These are phyloP conservation scores for Mionectes macconnelli DNA, from an alignment of 2,113 vertebrate species.

Conservation along the genomic window DNA sequence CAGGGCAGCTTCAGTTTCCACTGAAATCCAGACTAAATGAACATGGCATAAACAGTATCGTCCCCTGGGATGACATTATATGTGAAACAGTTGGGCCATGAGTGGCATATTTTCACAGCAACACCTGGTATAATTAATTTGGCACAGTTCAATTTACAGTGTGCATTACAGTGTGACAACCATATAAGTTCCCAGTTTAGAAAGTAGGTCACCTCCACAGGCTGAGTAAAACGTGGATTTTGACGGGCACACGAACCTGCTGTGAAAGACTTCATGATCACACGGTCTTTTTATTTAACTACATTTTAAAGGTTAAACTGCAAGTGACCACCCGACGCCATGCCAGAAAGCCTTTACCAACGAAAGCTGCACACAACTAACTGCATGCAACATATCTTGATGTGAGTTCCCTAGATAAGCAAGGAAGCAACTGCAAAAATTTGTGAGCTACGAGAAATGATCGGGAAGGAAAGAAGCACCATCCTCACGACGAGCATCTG, in stretches of 20 bases:
- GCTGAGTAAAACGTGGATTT: not conserved
- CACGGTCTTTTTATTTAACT: not conserved
- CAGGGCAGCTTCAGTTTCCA: not conserved
- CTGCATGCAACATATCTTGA: not conserved
- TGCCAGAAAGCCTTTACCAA: not conserved
- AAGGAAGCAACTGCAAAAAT: not conserved
- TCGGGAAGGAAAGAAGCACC: not conserved
- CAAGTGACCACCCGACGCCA: not conserved
- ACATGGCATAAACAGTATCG: not conserved
- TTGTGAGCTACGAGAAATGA: not conserved
- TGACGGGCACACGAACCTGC: not conserved
- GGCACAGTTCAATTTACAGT: not conserved
- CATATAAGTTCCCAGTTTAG: not conserved
- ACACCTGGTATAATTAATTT: not conserved
- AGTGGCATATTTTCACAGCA: conserved; percentile 2
- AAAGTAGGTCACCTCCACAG: conserved; percentile 42
- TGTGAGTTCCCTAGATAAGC: not conserved
- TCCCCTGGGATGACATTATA: not conserved
- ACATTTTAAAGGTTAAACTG: not conserved
- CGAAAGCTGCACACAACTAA: not conserved
- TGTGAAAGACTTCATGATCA: not conserved
- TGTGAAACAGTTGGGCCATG: not conserved
- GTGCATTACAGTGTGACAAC: not conserved
- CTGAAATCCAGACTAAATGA: not conserved
- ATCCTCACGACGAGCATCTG: not conserved